Percentiles rank a stretch among this genome's conserved stretches.
phyloP scores from a whole-genome alignment of 2,797 vertebrate species.

The Crypturellus tataupa region DNA sequence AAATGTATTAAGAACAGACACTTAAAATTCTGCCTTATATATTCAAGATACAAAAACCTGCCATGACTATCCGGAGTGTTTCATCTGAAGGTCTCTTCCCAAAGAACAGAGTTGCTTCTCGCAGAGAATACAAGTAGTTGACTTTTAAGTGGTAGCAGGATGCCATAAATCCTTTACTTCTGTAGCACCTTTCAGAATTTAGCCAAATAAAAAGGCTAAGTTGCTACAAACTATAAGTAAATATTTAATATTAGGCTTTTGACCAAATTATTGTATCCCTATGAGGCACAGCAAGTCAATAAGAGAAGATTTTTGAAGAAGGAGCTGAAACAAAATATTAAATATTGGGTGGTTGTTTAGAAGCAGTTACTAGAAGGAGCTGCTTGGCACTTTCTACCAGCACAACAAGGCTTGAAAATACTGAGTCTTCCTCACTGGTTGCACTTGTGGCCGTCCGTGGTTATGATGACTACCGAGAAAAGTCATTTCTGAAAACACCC shows the following conservation, averaged over 20 bases:
- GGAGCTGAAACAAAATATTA: background rate
- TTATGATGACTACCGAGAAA: background rate
- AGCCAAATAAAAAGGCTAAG: slow-evolving; percentile 2
- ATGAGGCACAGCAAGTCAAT: background rate
- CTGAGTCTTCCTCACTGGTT: background rate
- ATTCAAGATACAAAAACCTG: background rate
- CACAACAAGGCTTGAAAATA: background rate
- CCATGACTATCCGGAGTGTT: slow-evolving; percentile 5
- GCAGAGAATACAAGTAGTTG: background rate
- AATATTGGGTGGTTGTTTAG: background rate
- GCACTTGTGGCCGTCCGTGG: background rate
- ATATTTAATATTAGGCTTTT: background rate
- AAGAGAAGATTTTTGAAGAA: background rate
- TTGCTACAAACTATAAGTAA: background rate
- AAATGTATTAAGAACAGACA: background rate
- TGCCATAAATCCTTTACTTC: slow-evolving; percentile 27
- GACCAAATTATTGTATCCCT: background rate
- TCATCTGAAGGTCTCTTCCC: background rate
- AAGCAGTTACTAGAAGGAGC: background rate
- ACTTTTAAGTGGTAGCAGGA: slow-evolving; percentile 15
- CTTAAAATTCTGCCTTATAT: background rate
- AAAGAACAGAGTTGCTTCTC: slow-evolving; percentile 11
- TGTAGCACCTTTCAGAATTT: slow-evolving; percentile 16
- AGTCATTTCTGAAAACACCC: background rate
- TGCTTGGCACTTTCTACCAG: background rate